Evolutionary conservation across 2,888 invertebrate species (phyloP).

Genomic region (Napeogenes sylphis): DNA sequence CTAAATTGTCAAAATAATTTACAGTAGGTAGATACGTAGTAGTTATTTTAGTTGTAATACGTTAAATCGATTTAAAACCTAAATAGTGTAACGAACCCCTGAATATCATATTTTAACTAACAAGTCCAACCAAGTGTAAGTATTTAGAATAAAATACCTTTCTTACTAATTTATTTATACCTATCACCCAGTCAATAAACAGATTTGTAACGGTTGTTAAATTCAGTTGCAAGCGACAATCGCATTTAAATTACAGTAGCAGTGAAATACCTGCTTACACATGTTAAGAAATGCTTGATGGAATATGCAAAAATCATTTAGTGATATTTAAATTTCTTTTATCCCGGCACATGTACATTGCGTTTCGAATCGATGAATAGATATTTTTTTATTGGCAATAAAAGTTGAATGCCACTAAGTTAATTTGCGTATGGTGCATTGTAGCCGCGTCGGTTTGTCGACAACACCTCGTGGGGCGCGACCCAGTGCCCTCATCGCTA

Average conservation of each 20-base stretch:
- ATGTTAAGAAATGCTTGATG: constrained; percentile 34
- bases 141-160: constrained; percentile 12
- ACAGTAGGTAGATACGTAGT: too few relatives aligned
- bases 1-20: too few relatives aligned
- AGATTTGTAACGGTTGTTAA: constrained; percentile 65
- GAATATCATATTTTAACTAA: neutral
- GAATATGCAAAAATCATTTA: constrained; percentile 77
- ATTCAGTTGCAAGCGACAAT: constrained; percentile 57
- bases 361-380: constrained; percentile 67
- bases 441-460: constrained; percentile 62
- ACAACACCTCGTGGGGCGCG: constrained; percentile 63
- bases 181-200: constrained; percentile 35
- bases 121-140: constrained; percentile 13
- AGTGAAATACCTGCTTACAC: constrained; percentile 38
- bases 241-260: constrained; percentile 46
- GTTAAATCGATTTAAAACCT: too few relatives aligned
- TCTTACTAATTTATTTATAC: constrained; percentile 32
- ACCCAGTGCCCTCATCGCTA: constrained; percentile 61
- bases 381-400: constrained; percentile 65
- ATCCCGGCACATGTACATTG: constrained; percentile 61
- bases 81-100: too few relatives aligned
- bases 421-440: constrained; percentile 73
- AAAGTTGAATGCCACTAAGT: constrained; percentile 66
- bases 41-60: too few relatives aligned
- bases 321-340: constrained; percentile 68